Conservation (phyloP, 2,113 vertebrate species). For the Passer montanus region DNA sequence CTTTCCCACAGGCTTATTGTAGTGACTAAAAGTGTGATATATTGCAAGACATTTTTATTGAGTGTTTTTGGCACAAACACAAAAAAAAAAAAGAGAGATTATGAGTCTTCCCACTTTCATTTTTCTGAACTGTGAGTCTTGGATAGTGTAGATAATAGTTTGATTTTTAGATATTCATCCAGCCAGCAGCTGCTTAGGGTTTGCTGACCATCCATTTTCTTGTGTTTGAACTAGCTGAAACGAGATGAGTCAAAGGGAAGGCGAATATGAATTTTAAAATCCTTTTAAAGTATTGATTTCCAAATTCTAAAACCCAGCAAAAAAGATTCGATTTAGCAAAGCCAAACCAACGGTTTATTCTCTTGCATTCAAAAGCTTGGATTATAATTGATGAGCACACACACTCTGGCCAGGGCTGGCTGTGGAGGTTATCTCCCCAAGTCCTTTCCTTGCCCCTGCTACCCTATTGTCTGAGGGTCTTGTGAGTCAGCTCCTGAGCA, state of each 20-base stretch:
- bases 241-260: conserved; percentile 6
- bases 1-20: not conserved
- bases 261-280: conserved; percentile 38
- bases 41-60: conserved; percentile 31
- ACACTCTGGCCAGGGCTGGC: not conserved
- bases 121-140: conserved; percentile 26
- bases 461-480: conserved; percentile 54
- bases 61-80: not conserved
- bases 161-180: conserved; percentile 60
- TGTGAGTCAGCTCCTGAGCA: conserved; percentile 66
- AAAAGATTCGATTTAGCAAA: conserved; percentile 30
- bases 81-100: not conserved
- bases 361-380: conserved; percentile 24
- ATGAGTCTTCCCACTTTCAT: not conserved
- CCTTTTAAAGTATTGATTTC: conserved; percentile 62
- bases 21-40: conserved; percentile 18
- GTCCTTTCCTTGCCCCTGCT: conserved; percentile 44
- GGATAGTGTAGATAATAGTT: conserved; percentile 46
- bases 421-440: conserved; percentile 45
- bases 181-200: conserved; percentile 32
- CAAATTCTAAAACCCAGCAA: conserved; percentile 22
- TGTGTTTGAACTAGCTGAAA: conserved; percentile 55
- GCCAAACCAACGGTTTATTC: not conserved
- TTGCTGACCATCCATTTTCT: conserved; percentile 59
- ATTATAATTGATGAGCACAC: conserved; percentile 55